Evolutionary conservation across 2,888 invertebrate species (phyloP), one percentile per base, ranked within the genome.

Genomic region (Dorcus parallelipipedus): DNA sequence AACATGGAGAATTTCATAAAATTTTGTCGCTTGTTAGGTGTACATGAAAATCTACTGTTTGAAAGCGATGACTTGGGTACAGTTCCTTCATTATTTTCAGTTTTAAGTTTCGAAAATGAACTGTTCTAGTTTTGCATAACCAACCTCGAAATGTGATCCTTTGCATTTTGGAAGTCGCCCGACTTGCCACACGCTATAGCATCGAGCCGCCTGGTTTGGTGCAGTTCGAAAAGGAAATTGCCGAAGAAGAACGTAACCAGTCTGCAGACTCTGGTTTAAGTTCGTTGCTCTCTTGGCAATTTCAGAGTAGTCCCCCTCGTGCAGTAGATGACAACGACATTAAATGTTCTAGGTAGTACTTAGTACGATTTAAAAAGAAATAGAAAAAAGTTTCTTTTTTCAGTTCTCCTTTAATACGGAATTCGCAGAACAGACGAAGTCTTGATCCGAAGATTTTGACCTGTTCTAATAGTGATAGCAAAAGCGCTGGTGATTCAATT

Each of bases 1-100:
- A 94, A 94, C 79, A 89, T 91, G 69, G 92, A 92, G 72, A 93
- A 93, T 79, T 95, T 94, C 78, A 87, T 94, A 68, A 87, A 88
- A 62, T 94, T 94, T 82, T 93, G 93, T 74, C 84, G 90, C 56
- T 86, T 90, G 52, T 84, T 92, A 53, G 93, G 93, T 48, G 91
- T 95, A 39, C 92, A 92, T 70, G 90, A 92, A 76, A 93, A 93
- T 77, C 82, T 93, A 56, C 83, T 94, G 47, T 95, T 95, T 76
- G 94, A 95, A 80, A 93, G 93, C 70, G 93, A 94, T 74, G 93
- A 93, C 75, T 82, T 94, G 67, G 93, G 93, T 93, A 33, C 26
- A 33, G 6, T 33, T 33, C 26, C 3, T 33, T 7, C 7, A 7
- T 33, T 33, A 33, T 2, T 3, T 33, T 1, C 26, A 33, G 26